Conservation (phyloP, 2,888 invertebrate species). For the Mythimna albipuncta region DNA sequence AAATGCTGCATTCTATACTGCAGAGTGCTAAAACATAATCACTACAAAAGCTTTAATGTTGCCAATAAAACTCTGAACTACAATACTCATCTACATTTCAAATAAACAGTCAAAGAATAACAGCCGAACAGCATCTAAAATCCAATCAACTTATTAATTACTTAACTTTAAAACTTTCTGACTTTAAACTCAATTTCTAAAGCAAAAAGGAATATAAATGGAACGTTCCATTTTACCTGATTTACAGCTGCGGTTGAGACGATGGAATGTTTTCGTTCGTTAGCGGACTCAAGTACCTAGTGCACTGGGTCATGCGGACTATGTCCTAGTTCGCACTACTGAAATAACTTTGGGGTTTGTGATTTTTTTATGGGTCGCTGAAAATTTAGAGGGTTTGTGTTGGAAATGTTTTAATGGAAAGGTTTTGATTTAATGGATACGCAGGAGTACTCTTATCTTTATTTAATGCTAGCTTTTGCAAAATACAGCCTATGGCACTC, state of each 20-base stretch:
- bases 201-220: slow-evolving; percentile 28
- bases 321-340: slow-evolving; percentile 69
- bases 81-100: background rate
- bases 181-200: slow-evolving; percentile 21
- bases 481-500: too few species aligned
- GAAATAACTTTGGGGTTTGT: slow-evolving; percentile 70
- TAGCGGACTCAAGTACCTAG: slow-evolving; percentile 64
- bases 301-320: slow-evolving; percentile 74
- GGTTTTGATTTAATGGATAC: background rate
- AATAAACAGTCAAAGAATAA: slow-evolving; percentile 5
- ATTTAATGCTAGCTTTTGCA: too few species aligned
- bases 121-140: slow-evolving; percentile 11
- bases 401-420: background rate
- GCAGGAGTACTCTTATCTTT: too few species aligned
- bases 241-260: slow-evolving; percentile 60
- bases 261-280: slow-evolving; percentile 76
- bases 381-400: background rate
- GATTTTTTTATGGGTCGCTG: slow-evolving; percentile 37
- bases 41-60: background rate
- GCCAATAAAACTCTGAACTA: background rate
- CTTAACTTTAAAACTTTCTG: slow-evolving; percentile 23
- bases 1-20: too few species aligned
- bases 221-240: slow-evolving; percentile 50
- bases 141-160: slow-evolving; percentile 19
- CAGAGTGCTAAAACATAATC: background rate